These are phyloP conservation scores for Sycophila texana DNA, from an alignment of 2,888 invertebrate genomes.

Conservation along the genomic window DNA sequence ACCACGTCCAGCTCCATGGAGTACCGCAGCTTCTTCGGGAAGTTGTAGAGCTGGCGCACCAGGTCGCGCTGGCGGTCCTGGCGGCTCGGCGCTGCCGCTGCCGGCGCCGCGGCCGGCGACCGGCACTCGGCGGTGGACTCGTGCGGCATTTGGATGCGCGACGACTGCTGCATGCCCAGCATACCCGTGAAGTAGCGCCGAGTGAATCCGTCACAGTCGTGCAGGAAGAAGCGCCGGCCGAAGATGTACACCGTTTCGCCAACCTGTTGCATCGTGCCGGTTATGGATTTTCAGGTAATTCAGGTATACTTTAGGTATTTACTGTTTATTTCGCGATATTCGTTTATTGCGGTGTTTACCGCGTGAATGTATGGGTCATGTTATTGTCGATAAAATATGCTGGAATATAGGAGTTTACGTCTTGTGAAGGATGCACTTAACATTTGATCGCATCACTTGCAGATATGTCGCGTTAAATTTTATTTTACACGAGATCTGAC, in stretches of 20 bases:
- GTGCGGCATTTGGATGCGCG: conserved; percentile 64
- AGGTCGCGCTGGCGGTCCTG: conserved; percentile 64
- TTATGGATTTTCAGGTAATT: too few relatives aligned
- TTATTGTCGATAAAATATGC: too few relatives aligned
- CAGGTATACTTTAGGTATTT: too few relatives aligned
- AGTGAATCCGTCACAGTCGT: conserved; percentile 89
- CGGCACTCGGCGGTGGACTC: not conserved
- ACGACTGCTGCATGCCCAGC: conserved; percentile 77
- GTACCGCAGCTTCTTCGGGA: conserved; percentile 81
- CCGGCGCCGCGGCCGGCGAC: not conserved
- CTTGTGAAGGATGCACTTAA: too few relatives aligned
- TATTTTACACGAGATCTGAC: too few relatives aligned
- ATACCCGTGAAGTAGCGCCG: conserved; percentile 83
- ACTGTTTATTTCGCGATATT: too few relatives aligned
- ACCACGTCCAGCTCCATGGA: conserved; percentile 86
- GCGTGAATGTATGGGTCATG: too few relatives aligned
- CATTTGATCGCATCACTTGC: too few relatives aligned
- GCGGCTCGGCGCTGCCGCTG: not conserved
- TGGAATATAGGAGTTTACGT: too few relatives aligned
- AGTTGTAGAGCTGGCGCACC: conserved; percentile 84
- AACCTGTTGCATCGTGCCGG: conserved; percentile 73
- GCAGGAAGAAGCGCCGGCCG: conserved; percentile 84
- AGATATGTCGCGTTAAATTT: too few relatives aligned
- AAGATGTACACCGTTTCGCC: conserved; percentile 84
- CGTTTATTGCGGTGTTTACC: too few relatives aligned